Evolutionary conservation across 2,888 invertebrate genomes (phyloP), one percentile per base, ranked within the genome.

Genomic region (Hypolimnas misippus): DNA sequence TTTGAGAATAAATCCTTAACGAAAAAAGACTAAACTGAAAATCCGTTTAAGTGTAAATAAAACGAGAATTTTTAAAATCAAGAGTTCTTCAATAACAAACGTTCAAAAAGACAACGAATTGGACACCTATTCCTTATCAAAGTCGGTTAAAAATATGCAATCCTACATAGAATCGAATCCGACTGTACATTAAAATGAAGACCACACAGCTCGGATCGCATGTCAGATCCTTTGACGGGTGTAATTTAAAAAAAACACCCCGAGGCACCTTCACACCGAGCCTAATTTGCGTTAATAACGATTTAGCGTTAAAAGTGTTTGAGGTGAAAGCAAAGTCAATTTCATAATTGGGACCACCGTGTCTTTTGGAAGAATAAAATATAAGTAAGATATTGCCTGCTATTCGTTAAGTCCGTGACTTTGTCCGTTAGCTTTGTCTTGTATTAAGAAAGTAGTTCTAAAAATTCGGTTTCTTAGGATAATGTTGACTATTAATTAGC

Each of bases 201-300:
- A 69, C 70, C 70, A 69, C 70, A 70, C 70, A 66, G 38, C 49
- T 42, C 52, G 54, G 58, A 54, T 63, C 53, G 63, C 59, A 38
- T 52, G 60, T 53, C 58, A 46, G 16, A 35, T 16, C 25, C n/a
- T 57, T 57, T 61, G 66, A 63, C 60, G 60, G 63, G 51, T 31
- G 55, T 52, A 46, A 62, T 53, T 65, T 63, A 56, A 65, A 65
- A n/a, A 61, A 56, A 55, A 29, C 57, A 40, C 63, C 62, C 40
- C 59, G 53, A 46, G 52, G 49, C 14, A n/a, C 25, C 29, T 44
- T 57, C 44, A 54, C 60, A 57, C 38, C 56, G 38, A 29, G 53
- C 44, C 57, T 54, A 57, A 66, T 60, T 66, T 63, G 54, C 38
- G 50, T 35, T 62, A 65, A 65, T 62, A 54, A 42, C 35, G 35